Evolutionary conservation across 2,888 invertebrate species (phyloP), one percentile per base, ranked within the genome.

Genomic region (Agriopis leucophaearia): DNA sequence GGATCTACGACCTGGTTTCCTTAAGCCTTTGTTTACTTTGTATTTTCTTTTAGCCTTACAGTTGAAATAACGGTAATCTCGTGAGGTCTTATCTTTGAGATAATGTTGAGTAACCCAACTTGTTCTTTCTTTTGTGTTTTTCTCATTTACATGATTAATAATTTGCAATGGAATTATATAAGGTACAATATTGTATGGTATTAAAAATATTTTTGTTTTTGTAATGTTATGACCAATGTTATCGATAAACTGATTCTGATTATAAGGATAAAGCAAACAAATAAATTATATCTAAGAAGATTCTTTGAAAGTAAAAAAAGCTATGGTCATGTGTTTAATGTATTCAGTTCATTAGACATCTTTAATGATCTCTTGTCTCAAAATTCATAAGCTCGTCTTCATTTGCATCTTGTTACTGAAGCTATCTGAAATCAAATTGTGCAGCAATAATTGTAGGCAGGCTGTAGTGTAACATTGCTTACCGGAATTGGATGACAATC

Each of bases 401-500:
- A 67, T 67, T 65, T 65, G 40, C 60, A 66, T 66, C 50, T 66
- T 62, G 56, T 57, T 52, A 40, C 48, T 48, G 60, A 51, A n/a
- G 66, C 15, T 62, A 70, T 56, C 62, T 69, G 66, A 69, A 54
- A 47, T 50, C 42, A 67, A 60, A 63, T 10, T 58, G 15, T 51
- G 36, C 12, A 44, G 54, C 50, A 58, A 15, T 56, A 57, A 36
- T 48, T 54, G 18, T 64, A 56, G 1, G 35, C n/a, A 51, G 55
- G 27, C 9, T 66, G 13, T 62, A 64, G 38, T 27, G 52, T 57
- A 71, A 71, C 63, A 38, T 79, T 81, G 84, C 92, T 88, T 76
- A 92, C 91, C 89, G 81, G 82, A 80, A 81, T 82, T 82, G 78
- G 79, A 81, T 80, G 83, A 81, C 81, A 87, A 82, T 82, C 81